phyloP scores from a whole-genome alignment of 2,888 invertebrate species.

The Cataglyphis altisquamis region DNA sequence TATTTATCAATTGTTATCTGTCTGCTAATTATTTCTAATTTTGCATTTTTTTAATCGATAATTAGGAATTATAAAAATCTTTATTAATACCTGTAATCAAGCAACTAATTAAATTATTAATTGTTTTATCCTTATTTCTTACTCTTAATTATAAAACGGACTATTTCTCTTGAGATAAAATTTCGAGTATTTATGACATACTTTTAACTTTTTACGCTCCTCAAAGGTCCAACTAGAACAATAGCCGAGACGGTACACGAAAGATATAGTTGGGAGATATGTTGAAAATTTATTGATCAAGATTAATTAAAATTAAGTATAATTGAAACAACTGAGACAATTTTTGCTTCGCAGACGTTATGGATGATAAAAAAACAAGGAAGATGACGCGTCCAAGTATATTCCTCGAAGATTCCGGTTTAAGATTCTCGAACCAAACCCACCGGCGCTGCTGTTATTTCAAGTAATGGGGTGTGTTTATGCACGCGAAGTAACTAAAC shows the following conservation, averaged over 20 bases:
- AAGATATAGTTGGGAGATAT: neutral
- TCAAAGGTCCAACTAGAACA: constrained; percentile 6
- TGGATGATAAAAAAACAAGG: constrained; percentile 25
- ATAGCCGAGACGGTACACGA: neutral
- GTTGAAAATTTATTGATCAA: neutral
- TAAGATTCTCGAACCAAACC: constrained; percentile 65
- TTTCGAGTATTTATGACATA: neutral
- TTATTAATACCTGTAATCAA: neutral
- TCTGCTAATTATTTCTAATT: neutral
- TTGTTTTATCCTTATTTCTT: neutral
- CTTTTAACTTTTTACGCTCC: neutral
- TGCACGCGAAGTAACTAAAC: constrained; percentile 81
- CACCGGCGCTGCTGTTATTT: constrained; percentile 75
- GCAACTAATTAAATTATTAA: neutral
- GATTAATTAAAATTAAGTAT: neutral
- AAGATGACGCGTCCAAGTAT: constrained; percentile 52
- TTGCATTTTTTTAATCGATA: neutral
- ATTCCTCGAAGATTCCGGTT: constrained; percentile 57
- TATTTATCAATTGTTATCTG: neutral
- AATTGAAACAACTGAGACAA: neutral
- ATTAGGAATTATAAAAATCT: neutral
- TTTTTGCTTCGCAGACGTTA: neutral
- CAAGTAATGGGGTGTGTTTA: constrained; percentile 81
- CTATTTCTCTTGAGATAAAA: neutral
- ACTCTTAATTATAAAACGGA: neutral